phyloP scores from a whole-genome alignment of 2,113 vertebrate species.

The Astur gentilis region DNA sequence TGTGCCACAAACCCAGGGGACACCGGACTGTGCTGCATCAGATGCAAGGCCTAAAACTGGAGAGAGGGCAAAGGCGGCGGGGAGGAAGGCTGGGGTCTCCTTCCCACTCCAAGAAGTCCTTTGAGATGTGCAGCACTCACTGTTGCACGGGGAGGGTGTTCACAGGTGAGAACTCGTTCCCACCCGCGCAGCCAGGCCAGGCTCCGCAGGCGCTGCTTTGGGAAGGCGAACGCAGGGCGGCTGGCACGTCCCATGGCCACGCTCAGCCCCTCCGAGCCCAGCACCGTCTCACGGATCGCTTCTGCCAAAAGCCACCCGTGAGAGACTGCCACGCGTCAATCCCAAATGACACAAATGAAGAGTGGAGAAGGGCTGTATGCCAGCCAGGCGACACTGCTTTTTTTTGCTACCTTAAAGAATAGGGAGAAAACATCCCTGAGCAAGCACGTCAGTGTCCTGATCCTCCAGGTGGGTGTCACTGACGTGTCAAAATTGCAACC shows the following conservation, averaged over 20 bases:
- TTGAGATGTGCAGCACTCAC: not conserved
- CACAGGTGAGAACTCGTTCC: not conserved
- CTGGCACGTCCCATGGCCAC: not conserved
- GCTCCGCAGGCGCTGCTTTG: not conserved
- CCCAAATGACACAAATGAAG: not conserved
- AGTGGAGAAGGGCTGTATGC: accelerated
- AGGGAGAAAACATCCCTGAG: not conserved
- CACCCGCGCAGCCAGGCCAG: accelerated
- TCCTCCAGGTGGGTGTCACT: not conserved
- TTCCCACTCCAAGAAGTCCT: not conserved
- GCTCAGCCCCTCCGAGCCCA: not conserved
- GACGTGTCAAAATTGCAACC: not conserved
- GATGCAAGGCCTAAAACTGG: not conserved
- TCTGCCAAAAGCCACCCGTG: not conserved
- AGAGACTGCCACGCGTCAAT: accelerated
- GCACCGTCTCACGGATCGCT: accelerated
- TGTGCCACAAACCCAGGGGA: not conserved
- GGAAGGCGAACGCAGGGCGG: accelerated
- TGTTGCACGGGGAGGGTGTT: not conserved
- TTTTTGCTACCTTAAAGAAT: not conserved
- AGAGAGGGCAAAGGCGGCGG: not conserved
- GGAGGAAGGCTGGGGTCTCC: not conserved
- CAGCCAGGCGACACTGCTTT: not conserved
- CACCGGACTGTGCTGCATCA: not conserved
- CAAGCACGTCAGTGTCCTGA: not conserved